Percentiles rank a stretch among this genome's conserved stretches.
Evolutionary conservation across 2,888 invertebrate species (phyloP).

Genomic region (Caenorhabditis panamensis): DNA sequence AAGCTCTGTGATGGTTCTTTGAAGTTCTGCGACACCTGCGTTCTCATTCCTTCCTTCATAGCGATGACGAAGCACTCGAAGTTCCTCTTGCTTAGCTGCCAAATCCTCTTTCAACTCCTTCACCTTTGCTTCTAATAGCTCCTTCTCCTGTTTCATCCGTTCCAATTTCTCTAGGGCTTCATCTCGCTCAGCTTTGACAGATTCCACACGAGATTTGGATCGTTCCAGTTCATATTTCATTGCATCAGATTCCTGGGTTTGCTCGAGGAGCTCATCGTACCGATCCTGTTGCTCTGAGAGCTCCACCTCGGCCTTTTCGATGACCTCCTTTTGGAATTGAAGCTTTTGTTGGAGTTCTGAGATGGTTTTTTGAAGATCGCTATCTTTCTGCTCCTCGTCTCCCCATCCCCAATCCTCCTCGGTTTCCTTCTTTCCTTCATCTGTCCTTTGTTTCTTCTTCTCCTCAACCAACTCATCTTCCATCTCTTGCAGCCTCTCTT

Average conservation of each 20-base stretch:
- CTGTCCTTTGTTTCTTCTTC: slow-evolving; percentile 19
- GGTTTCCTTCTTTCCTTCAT: too few relatives aligned
- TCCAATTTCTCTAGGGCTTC: not conserved
- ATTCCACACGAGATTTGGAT: slow-evolving; percentile 1
- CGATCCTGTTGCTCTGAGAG: slow-evolving; percentile 46
- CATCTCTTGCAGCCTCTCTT: slow-evolving; percentile 59
- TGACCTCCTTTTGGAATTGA: slow-evolving; percentile 38
- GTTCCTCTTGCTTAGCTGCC: not conserved
- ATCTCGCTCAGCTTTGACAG: slow-evolving; percentile 1
- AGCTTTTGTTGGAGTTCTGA: slow-evolving; percentile 19
- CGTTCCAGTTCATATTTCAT: not conserved
- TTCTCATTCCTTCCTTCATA: too few relatives aligned
- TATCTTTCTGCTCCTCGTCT: not conserved
- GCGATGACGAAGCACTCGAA: too few relatives aligned
- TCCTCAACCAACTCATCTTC: slow-evolving; percentile 50
- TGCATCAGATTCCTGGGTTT: not conserved
- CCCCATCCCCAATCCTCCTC: slow-evolving; percentile 33
- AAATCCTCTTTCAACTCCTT: slow-evolving; percentile 9
- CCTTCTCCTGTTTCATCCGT: slow-evolving; percentile 1
- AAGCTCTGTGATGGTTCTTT: too few relatives aligned
- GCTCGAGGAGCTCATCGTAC: slow-evolving; percentile 47
- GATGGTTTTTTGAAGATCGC: slow-evolving; percentile 25
- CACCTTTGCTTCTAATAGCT: slow-evolving; percentile 5
- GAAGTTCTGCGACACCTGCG: too few relatives aligned
- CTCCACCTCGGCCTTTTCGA: slow-evolving; percentile 43